Base-by-base conservation (phyloP, 1,140 invertebrate species). In the Rhysida immarginata region DNA sequence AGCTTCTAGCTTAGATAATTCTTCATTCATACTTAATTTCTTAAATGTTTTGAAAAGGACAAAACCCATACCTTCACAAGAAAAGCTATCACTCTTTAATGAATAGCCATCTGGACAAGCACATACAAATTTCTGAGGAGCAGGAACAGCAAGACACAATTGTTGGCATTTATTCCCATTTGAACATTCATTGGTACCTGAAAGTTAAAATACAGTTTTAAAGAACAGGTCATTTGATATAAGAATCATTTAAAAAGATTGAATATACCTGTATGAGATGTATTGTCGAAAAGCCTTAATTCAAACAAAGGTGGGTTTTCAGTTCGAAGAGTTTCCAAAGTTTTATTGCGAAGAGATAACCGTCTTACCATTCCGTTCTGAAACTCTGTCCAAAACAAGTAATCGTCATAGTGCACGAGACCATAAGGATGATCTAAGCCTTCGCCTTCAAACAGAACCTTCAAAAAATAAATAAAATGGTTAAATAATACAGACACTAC, bases 221-320 rank as follows among this genome's bases (percentile, higher is more conserved):
- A n/a, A n/a, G n/a, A n/a, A 35, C 5, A 16, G 16, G 41, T 29
- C 0, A 41, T 13, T 56, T 51, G 27, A 16, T 52, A 42, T 48
- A 49, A 41, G 18, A n/a, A 18, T 51, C 20, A 59, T 16, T 48
- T 16, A 2, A 35, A 14, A 52, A 57, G 8, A 54, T 53, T 41
- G 24, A 54, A 53, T 14, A 56, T 53, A 78, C 75, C 77, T 20
- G 60, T 65, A 59, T 78, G 73, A 21, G 69, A 64, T 13, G 68
- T 65, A 43, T 66, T 67, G 54, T 79, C 75, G 65, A 77, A 81
- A 1, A 83, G 68, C 63, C 75, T 75, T 2, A 85, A 69, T 63
- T 82, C 78, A 69, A 75, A 80, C 26, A 82, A 63, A 53, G 77
- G 77, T 26, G 75, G 71, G 66, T 77, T 77, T 63, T 76, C 72